Evolutionary conservation across 2,888 invertebrate species (phyloP).

Genomic region (Phortica okadai): DNA sequence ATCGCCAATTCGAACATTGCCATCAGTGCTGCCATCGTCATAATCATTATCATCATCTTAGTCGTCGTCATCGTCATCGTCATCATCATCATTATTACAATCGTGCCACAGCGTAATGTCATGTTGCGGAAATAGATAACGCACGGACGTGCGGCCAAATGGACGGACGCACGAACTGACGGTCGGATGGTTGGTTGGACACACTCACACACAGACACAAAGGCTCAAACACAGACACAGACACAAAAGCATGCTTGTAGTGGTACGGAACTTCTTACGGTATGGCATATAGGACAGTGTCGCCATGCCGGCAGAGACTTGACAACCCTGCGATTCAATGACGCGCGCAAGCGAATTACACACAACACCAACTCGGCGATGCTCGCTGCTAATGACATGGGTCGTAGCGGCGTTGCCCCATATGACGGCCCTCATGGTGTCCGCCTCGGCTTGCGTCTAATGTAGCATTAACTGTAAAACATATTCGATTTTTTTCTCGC

Average conservation of each 20-base stretch:
- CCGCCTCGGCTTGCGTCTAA: slow-evolving; percentile 38
- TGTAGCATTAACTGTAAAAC: slow-evolving; percentile 44
- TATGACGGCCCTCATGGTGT: neutral
- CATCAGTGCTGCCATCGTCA: slow-evolving; percentile 48
- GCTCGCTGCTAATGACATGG: slow-evolving; percentile 33
- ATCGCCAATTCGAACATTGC: slow-evolving; percentile 65
- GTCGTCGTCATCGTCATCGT: slow-evolving; percentile 47
- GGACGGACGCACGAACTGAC: slow-evolving; percentile 8
- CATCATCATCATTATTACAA: slow-evolving; percentile 49
- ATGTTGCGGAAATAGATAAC: slow-evolving; percentile 75
- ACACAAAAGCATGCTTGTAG: slow-evolving; percentile 38
- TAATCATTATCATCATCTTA: slow-evolving; percentile 45
- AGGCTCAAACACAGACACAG: slow-evolving; percentile 37
- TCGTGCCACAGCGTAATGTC: slow-evolving; percentile 46
- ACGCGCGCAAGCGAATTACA: slow-evolving; percentile 71
- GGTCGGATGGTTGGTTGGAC: slow-evolving; percentile 5
- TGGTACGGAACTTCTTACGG: slow-evolving; percentile 18
- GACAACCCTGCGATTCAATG: slow-evolving; percentile 65
- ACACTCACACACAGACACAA: slow-evolving; percentile 20
- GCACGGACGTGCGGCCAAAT: slow-evolving; percentile 63
- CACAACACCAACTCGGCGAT: slow-evolving; percentile 43
- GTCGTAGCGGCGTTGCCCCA: neutral
- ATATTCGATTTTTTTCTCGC: slow-evolving; percentile 16
- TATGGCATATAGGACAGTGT: neutral
- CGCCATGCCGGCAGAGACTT: neutral